These are phyloP conservation scores for Babylonia areolata DNA, from an alignment of 1,140 invertebrate genomes.

Conservation along the genomic window DNA sequence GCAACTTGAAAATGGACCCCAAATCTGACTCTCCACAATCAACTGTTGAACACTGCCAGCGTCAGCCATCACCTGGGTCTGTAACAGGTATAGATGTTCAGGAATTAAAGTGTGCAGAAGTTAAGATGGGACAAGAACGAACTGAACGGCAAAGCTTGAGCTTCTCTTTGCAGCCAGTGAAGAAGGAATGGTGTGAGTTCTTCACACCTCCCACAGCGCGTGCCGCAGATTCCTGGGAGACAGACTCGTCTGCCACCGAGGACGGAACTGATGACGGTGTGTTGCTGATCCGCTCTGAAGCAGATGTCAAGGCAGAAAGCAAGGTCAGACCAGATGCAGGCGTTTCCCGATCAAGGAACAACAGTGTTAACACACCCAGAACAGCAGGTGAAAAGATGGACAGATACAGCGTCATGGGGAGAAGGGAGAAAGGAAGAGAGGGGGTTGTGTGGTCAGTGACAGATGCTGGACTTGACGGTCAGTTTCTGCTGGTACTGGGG, in stretches of 20 bases:
- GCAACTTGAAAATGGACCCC: neutral
- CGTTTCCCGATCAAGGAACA: too few relatives aligned
- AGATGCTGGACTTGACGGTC: neutral
- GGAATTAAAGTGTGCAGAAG: neutral
- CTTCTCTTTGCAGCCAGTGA: neutral
- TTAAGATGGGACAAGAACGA: neutral
- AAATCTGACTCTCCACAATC: neutral
- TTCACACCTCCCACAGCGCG: neutral
- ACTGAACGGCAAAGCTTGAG: neutral
- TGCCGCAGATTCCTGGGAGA: neutral
- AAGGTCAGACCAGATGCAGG: neutral
- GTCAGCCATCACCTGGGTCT: too few relatives aligned
- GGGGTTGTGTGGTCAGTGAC: neutral
- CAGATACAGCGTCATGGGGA: neutral
- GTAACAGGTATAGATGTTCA: neutral
- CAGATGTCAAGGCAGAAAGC: neutral
- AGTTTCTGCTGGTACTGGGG: constrained; percentile 24
- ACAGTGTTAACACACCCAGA: too few relatives aligned
- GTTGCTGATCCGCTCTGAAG: neutral
- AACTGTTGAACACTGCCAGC: too few relatives aligned
- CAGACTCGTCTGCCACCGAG: neutral
- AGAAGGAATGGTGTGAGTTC: neutral
- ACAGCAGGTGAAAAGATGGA: neutral
- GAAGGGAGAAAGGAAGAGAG: neutral
- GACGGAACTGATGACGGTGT: neutral